Conservation (phyloP, 2,888 invertebrate species). For the Ornithoptera alexandrae region DNA sequence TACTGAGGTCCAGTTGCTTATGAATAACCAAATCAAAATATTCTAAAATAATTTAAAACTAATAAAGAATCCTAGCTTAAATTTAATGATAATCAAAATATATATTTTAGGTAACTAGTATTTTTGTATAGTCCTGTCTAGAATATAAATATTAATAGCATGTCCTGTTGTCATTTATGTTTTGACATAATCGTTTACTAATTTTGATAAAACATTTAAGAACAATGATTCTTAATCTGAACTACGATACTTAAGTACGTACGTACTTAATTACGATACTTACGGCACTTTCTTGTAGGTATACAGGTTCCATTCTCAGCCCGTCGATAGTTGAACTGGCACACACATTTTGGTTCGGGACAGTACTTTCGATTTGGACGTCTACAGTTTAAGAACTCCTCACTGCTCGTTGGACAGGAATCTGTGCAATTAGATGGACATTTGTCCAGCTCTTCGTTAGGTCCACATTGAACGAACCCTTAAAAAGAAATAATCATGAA, state of each 20-base stretch:
- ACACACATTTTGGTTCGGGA: conserved; percentile 46
- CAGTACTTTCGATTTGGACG: conserved; percentile 40
- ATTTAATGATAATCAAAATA: too few relatives aligned
- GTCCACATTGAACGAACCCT: conserved; percentile 36
- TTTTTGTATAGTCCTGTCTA: too few relatives aligned
- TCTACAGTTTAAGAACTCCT: conserved; percentile 27
- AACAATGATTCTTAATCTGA: not conserved
- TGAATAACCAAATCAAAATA: too few relatives aligned
- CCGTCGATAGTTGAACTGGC: conserved; percentile 47
- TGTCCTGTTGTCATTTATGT: too few relatives aligned
- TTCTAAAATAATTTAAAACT: too few relatives aligned
- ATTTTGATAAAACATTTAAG: too few relatives aligned
- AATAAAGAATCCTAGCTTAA: too few relatives aligned
- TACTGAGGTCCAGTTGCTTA: not conserved
- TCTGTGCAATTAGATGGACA: conserved; percentile 47
- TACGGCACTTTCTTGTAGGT: conserved; percentile 41
- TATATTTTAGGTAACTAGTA: too few relatives aligned
- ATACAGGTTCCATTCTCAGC: conserved; percentile 48
- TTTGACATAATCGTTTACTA: too few relatives aligned
- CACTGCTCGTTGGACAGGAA: conserved; percentile 43
- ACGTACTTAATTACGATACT: conserved; percentile 32
- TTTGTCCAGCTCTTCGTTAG: conserved; percentile 39
- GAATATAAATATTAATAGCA: too few relatives aligned
- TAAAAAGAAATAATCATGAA: not conserved
- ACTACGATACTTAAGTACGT: not conserved